Evolutionary conservation across 1,140 invertebrate genomes (phyloP).

Genomic region (Diprion similis): DNA sequence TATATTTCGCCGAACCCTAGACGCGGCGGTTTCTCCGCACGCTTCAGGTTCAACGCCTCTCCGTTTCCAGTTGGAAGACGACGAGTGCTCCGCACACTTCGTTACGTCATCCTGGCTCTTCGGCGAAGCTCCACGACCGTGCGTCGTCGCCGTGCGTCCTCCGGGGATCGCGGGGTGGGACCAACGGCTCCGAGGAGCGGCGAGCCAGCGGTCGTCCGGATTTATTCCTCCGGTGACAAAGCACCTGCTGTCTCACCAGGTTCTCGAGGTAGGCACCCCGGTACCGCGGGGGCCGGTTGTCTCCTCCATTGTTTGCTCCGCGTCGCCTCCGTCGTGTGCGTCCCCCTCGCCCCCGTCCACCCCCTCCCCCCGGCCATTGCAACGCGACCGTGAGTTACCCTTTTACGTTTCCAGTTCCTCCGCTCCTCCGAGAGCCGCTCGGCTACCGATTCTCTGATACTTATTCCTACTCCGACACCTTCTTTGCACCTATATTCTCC

Average conservation of each 20-base stretch:
- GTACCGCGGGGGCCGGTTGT: background rate
- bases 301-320: slow-evolving; percentile 12
- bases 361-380: background rate
- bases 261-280: no score
- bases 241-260: slow-evolving; percentile 58
- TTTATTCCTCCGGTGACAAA: slow-evolving; percentile 60
- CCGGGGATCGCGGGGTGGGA: slow-evolving; percentile 22
- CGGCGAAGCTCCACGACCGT: background rate
- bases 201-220: slow-evolving; percentile 47
- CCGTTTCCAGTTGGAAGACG: no score
- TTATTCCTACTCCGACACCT: slow-evolving; percentile 14
- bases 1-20: no score
- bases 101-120: no score
- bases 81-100: no score
- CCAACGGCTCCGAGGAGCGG: slow-evolving; percentile 15
- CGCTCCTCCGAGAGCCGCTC: slow-evolving; percentile 31
- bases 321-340: slow-evolving; percentile 6
- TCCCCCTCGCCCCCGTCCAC: slow-evolving; percentile 30
- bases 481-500: slow-evolving; percentile 10
- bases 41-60: no score
- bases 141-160: slow-evolving; percentile 20
- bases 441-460: slow-evolving; percentile 43
- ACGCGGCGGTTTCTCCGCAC: no score
- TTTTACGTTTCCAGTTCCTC: background rate
- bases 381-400: slow-evolving; percentile 1